Conservation (phyloP, 2,888 invertebrate genomes). For the Elysia crispata region DNA sequence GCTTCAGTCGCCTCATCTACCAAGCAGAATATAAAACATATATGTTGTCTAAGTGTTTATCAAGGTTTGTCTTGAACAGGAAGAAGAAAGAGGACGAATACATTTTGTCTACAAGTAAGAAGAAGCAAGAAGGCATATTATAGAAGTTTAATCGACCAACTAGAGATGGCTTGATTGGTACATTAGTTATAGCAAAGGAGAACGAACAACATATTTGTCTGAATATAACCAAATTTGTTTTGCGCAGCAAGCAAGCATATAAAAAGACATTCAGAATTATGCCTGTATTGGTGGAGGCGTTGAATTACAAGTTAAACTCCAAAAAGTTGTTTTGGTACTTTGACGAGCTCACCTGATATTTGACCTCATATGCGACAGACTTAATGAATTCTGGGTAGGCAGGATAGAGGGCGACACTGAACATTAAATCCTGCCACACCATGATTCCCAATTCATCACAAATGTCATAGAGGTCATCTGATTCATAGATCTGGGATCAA, state of each 20-base stretch:
- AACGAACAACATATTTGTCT: not conserved
- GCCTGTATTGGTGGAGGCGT: too few relatives aligned
- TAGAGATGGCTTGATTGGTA: too few relatives aligned
- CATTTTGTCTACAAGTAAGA: too few relatives aligned
- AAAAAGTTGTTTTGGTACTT: too few relatives aligned
- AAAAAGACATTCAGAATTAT: not conserved
- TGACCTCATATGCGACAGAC: slow-evolving; percentile 86
- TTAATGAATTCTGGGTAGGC: slow-evolving; percentile 84
- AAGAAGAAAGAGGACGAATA: too few relatives aligned
- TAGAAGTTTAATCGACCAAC: too few relatives aligned
- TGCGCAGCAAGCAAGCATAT: not conserved
- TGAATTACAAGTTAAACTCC: too few relatives aligned
- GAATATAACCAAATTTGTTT: not conserved
- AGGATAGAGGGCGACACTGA: slow-evolving; percentile 97
- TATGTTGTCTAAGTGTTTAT: too few relatives aligned
- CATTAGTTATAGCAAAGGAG: too few relatives aligned
- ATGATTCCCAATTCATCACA: slow-evolving; percentile 93
- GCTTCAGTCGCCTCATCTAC: slow-evolving; percentile 84
- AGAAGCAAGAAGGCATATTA: too few relatives aligned
- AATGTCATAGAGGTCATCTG: slow-evolving; percentile 89
- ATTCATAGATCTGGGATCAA: slow-evolving; percentile 85
- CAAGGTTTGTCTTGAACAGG: too few relatives aligned
- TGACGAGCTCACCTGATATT: slow-evolving; percentile 83
- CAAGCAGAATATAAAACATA: too few relatives aligned
- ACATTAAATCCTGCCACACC: slow-evolving; percentile 99